Conservation (phyloP, 1,140 invertebrate species). For the Diabrotica undecimpunctata region DNA sequence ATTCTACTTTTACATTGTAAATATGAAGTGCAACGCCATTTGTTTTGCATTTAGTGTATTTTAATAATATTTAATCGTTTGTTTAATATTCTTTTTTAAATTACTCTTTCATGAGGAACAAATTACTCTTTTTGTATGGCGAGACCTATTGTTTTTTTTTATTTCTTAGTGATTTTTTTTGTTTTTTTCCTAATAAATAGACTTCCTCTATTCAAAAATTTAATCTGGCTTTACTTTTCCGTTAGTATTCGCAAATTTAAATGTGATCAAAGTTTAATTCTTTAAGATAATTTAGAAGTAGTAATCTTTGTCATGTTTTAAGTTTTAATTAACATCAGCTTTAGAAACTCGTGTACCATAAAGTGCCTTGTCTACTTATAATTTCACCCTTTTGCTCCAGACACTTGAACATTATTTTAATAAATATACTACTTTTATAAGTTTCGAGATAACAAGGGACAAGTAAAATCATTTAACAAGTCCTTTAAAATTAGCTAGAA, state of each 20-base stretch:
- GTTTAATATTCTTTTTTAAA: too few species aligned
- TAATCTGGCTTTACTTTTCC: conserved; percentile 4
- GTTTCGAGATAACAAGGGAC: conserved; percentile 9
- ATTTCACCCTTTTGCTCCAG: conserved; percentile 34
- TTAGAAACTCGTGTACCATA: conserved; percentile 30
- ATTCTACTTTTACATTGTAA: too few species aligned
- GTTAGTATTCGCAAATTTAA: conserved; percentile 11
- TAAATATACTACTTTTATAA: conserved; percentile 21
- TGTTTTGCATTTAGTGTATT: too few species aligned
- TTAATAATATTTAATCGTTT: too few species aligned
- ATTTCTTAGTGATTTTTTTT: background rate
- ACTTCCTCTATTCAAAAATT: conserved; percentile 1
- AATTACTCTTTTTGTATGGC: too few species aligned
- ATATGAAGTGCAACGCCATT: too few species aligned
- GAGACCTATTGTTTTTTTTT: too few species aligned
- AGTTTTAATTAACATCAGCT: conserved; percentile 36
- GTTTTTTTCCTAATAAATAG: background rate
- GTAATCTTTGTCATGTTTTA: conserved; percentile 38
- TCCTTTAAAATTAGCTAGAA: conserved; percentile 13
- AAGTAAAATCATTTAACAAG: conserved; percentile 14
- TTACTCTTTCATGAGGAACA: too few species aligned
- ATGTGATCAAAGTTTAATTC: conserved; percentile 34
- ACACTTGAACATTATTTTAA: conserved; percentile 33
- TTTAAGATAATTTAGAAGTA: conserved; percentile 32
- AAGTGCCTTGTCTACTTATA: conserved; percentile 34